Base-by-base conservation (phyloP, 2,888 invertebrate species). In the Tipula helvola region DNA sequence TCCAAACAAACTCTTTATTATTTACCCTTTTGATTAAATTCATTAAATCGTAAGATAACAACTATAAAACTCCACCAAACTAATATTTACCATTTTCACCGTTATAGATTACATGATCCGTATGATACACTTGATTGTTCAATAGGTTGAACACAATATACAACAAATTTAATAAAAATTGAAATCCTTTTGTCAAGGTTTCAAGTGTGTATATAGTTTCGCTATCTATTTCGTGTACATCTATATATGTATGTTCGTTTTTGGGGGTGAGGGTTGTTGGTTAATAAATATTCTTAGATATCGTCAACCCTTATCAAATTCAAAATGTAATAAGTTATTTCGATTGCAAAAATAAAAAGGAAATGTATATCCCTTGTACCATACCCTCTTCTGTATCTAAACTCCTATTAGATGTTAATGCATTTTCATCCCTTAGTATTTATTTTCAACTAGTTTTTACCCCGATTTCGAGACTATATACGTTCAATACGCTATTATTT, bases 31-130 rank as follows among this genome's bases (percentile, higher is more conserved):
- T 71, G 28, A 71, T 71, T 71, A 71, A 71, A 71, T 71, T 71
- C 71, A 71, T 71, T 71, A 71, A 71, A 71, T 71, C 71, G 71
- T 71, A 71, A 71, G 71, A 71, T 71, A 71, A 71, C 71, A 71
- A 71, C 71, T 71, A 28, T 71, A 12, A 71, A 71, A 71, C 71
- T 71, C 28, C 71, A 71, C 71, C 8, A 71, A 71, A 28, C 71
- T 71, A 71, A 71, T 71, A 71, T 71, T 71, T 71, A 71, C 71
- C 18, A 71, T 71, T 71, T 57, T 71, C 71, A 71, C 71, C 10
- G 71, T 28, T 57, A 5, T 8, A 7, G 2, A 16, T 12, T 28
- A 71, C 71, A 71, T 28, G 71, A 71, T 28, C 71, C 28, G 28
- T 12, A 3, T 28, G 28, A 71, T 28, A 71, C 71, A 71, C 71